phyloP scores from a whole-genome alignment of 2,113 vertebrate species.

The Amblyornis subalaris region DNA sequence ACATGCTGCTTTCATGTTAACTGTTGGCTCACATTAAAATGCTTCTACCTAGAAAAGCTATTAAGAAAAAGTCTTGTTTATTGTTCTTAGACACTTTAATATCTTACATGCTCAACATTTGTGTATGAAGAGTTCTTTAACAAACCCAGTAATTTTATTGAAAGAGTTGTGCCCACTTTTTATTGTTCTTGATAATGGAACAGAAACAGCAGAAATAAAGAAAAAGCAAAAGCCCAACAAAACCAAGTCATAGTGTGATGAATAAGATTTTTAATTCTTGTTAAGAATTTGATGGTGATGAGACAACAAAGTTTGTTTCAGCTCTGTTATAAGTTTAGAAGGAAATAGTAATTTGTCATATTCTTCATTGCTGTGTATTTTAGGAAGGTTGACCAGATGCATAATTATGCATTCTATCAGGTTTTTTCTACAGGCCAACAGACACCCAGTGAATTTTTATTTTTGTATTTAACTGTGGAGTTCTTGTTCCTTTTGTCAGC shows the following conservation, averaged over 20 bases:
- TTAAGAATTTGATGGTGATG: neutral
- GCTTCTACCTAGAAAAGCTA: neutral
- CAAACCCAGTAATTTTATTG: neutral
- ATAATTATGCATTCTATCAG: fast-evolving
- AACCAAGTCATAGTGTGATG: neutral
- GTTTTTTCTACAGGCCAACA: neutral
- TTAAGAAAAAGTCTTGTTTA: neutral
- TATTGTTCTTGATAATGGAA: neutral
- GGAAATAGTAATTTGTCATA: neutral
- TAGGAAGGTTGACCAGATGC: neutral
- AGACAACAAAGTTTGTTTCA: neutral
- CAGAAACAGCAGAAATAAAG: neutral
- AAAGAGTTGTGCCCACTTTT: neutral
- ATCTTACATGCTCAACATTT: neutral
- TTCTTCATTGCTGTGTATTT: neutral
- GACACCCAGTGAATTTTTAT: neutral
- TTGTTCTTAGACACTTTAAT: neutral
- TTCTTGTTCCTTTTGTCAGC: neutral
- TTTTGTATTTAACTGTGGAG: neutral
- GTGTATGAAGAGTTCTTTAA: neutral
- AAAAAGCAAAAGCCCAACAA: neutral
- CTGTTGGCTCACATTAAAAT: neutral
- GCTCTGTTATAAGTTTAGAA: neutral
- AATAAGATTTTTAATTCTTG: neutral
- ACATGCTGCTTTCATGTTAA: neutral